Conservation (phyloP, 2,797 vertebrate species). For the Spizella passerina region DNA sequence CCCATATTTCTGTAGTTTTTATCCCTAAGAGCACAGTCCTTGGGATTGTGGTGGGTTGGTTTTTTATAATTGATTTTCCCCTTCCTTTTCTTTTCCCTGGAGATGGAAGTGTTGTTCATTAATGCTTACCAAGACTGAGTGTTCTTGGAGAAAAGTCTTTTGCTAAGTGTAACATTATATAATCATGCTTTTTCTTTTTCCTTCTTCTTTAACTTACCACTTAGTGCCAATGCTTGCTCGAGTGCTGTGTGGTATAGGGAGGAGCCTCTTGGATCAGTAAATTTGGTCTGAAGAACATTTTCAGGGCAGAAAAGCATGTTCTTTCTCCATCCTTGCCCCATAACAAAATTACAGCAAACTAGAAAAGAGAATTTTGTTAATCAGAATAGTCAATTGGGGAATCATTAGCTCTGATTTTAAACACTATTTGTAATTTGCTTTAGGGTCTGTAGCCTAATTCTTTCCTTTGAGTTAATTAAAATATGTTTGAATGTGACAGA, state of each 20-base stretch:
- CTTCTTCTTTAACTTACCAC: background rate
- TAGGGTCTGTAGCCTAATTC: slow-evolving; percentile 72
- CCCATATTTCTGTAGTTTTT: background rate
- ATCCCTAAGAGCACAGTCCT: background rate
- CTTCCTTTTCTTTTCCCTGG: background rate
- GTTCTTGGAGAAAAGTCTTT: background rate
- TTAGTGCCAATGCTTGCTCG: background rate
- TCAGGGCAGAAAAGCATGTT: background rate
- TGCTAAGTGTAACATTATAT: background rate
- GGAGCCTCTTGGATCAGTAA: background rate
- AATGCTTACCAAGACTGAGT: background rate
- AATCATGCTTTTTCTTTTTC: background rate
- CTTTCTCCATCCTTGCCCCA: slow-evolving; percentile 7
- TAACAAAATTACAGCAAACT: slow-evolving; percentile 53
- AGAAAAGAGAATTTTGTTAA: slow-evolving; percentile 61
- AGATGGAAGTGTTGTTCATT: background rate
- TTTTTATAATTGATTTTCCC: background rate
- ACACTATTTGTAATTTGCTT: slow-evolving; percentile 72
- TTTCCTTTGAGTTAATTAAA: slow-evolving; percentile 79
- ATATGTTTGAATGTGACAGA: slow-evolving; percentile 73
- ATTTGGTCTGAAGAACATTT: background rate
- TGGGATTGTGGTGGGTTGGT: background rate
- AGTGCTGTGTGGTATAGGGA: background rate
- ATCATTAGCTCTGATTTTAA: slow-evolving; percentile 63
- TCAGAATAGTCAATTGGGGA: slow-evolving; percentile 72